These are phyloP conservation scores for Cosmorhoe ocellata DNA, from an alignment of 2,888 invertebrate species.

Conservation along the genomic window DNA sequence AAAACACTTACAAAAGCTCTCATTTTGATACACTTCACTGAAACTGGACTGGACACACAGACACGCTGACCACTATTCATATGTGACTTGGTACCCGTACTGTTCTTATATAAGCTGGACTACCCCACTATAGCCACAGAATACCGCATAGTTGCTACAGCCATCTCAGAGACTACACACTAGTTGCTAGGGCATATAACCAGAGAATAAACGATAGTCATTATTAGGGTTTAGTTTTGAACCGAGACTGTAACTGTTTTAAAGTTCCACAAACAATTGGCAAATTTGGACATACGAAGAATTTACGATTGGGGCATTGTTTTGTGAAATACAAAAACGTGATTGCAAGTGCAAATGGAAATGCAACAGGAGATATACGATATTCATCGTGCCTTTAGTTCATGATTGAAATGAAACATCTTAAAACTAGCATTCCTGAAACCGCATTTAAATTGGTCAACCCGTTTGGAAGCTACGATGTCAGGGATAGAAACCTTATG, in stretches of 20 bases:
- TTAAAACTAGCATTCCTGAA: too few relatives aligned
- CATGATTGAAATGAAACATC: too few relatives aligned
- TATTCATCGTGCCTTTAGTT: too few relatives aligned
- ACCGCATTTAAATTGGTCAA: too few relatives aligned
- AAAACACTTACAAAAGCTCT: conserved; percentile 68
- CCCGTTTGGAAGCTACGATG: too few relatives aligned
- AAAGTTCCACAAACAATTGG: conserved; percentile 27
- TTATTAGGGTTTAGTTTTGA: conserved; percentile 12
- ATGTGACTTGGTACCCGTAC: conserved; percentile 45
- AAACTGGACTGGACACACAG: conserved; percentile 42
- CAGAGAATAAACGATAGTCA: conserved; percentile 32
- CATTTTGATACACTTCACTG: conserved; percentile 53
- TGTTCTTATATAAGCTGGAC: conserved; percentile 62
- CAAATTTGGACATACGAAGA: conserved; percentile 34
- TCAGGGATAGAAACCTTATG: too few relatives aligned
- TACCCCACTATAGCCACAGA: conserved; percentile 54
- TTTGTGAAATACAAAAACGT: conserved; percentile 32
- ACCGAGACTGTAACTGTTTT: conserved; percentile 39
- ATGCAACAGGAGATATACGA: background rate
- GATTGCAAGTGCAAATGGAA: conserved; percentile 13
- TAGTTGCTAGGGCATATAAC: conserved; percentile 26
- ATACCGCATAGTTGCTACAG: conserved; percentile 18
- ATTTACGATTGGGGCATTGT: conserved; percentile 31
- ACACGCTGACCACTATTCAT: conserved; percentile 49
- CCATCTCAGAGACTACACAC: conserved; percentile 33